A percentile compares a stretch with the other conserved stretches of the same genome.
Evolutionary conservation across 1,140 invertebrate species (phyloP).

Genomic region (Reticulitermes speratus): DNA sequence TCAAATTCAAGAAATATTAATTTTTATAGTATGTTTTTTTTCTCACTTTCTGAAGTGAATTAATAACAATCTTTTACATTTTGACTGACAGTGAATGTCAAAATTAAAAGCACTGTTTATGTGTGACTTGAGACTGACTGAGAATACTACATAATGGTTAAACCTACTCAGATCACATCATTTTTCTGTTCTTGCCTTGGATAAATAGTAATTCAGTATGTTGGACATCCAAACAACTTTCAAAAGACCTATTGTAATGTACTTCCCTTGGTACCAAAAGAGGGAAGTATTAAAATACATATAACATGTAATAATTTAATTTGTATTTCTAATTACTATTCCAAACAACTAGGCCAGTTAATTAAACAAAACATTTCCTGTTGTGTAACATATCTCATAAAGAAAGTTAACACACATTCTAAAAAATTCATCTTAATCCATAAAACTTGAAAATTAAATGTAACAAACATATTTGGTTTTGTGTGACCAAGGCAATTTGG

Average conservation of each 20-base stretch:
- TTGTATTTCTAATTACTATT: background rate
- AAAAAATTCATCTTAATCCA: background rate
- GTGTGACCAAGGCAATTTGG: conserved; percentile 14
- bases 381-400: background rate
- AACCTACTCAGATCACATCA: background rate
- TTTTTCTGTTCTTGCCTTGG: background rate
- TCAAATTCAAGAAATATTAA: background rate
- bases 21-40: background rate
- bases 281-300: background rate
- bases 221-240: background rate
- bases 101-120: background rate
- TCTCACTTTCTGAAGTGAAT: background rate
- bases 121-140: background rate
- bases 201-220: background rate
- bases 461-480: background rate
- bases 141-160: background rate
- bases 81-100: background rate
- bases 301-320: background rate
- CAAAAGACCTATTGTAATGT: background rate
- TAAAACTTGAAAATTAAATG: background rate
- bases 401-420: background rate
- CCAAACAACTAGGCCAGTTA: background rate
- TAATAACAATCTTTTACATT: background rate
- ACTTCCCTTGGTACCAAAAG: background rate
- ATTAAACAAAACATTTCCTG: background rate